A percentile compares a stretch with the other conserved stretches of the same genome.
These are phyloP conservation scores for Lemur catta DNA, from an alignment of 2,797 vertebrate species.

Conservation along the genomic window DNA sequence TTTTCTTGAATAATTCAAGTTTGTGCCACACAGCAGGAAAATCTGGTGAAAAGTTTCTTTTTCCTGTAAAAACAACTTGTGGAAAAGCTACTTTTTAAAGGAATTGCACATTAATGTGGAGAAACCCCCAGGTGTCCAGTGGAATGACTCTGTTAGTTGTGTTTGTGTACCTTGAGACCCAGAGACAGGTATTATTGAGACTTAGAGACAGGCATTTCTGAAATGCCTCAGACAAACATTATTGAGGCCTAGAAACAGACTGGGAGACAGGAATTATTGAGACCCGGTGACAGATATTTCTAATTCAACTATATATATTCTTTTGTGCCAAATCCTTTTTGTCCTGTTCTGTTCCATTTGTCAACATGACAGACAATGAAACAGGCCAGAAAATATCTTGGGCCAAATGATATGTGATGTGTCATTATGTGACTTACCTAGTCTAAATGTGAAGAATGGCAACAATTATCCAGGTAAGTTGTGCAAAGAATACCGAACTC, in stretches of 20 bases:
- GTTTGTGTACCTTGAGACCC: slow-evolving; percentile 48
- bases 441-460: slow-evolving; percentile 41
- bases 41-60: slow-evolving; percentile 40
- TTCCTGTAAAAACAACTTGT: background rate
- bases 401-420: slow-evolving; percentile 51
- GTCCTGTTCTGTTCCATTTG: slow-evolving; percentile 39
- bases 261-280: slow-evolving; percentile 50
- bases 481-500: slow-evolving; percentile 7
- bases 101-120: slow-evolving; percentile 41
- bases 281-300: slow-evolving; percentile 56
- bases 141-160: slow-evolving; percentile 56
- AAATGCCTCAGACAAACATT: slow-evolving; percentile 41
- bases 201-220: slow-evolving; percentile 28
- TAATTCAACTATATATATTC: slow-evolving; percentile 55
- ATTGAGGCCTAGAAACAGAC: slow-evolving; percentile 48
- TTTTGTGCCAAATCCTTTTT: slow-evolving; percentile 46
- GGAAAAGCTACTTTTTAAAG: slow-evolving; percentile 34
- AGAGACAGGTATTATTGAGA: slow-evolving; percentile 46
- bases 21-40: background rate
- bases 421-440: slow-evolving; percentile 28
- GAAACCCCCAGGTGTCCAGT: background rate
- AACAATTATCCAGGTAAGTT: slow-evolving; percentile 43
- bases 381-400: slow-evolving; percentile 39
- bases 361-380: slow-evolving; percentile 45
- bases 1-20: slow-evolving; percentile 51